A percentile compares a stretch with the other conserved stretches of the same genome.
Conservation (phyloP, 2,888 invertebrate genomes). For the Colostygia pectinataria region DNA sequence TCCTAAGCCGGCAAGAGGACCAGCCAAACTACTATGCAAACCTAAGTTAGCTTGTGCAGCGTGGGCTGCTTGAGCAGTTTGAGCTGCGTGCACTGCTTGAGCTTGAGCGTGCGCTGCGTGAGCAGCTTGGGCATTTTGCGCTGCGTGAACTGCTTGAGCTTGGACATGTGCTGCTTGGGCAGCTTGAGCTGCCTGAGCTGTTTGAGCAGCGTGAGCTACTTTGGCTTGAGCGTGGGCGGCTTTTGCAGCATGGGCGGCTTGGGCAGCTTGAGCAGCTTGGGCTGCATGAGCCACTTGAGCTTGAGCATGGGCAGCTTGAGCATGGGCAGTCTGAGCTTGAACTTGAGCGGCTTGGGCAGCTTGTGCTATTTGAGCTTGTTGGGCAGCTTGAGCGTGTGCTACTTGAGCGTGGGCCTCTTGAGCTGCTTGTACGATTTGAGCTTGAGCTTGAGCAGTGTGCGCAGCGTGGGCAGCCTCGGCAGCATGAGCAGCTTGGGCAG, state of each 20-base stretch:
- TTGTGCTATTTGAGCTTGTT: conserved; percentile 17
- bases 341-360: conserved; percentile 32
- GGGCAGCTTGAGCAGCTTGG: conserved; percentile 28
- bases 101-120: conserved; percentile 25
- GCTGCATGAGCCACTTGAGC: conserved; percentile 20
- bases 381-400: conserved; percentile 22
- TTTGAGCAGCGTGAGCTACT: conserved; percentile 27
- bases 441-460: conserved; percentile 29
- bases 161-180: conserved; percentile 17
- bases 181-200: conserved; percentile 27
- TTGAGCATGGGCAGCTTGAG: conserved; percentile 25
- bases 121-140: conserved; percentile 21
- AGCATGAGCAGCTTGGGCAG: conserved; percentile 29
- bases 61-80: conserved; percentile 26
- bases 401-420: conserved; percentile 27
- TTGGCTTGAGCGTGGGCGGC: conserved; percentile 24
- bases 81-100: conserved; percentile 25
- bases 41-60: conserved; percentile 24
- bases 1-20: conserved; percentile 20
- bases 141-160: conserved; percentile 21
- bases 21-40: conserved; percentile 22
- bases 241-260: conserved; percentile 34
- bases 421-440: conserved; percentile 22
- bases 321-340: conserved; percentile 28
- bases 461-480: conserved; percentile 30